A percentile compares a stretch with the other conserved stretches of the same genome.
phyloP scores from a whole-genome alignment of 2,888 invertebrate species.

The Tetheella fluctuosa region DNA sequence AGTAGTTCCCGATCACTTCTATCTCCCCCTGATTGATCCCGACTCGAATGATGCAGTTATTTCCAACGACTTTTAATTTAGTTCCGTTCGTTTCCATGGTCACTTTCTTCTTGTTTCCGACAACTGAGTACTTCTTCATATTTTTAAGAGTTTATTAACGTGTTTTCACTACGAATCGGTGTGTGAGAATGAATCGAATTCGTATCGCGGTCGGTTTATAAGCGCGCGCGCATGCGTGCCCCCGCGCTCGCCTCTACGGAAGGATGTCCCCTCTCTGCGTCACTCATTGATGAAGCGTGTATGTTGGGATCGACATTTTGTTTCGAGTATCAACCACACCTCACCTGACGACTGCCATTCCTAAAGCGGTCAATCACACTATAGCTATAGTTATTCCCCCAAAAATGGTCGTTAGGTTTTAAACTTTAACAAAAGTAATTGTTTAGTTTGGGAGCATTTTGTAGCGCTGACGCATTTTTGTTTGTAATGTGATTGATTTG shows the following conservation, averaged over 20 bases:
- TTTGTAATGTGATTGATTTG: not conserved
- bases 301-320: slow-evolving; percentile 1
- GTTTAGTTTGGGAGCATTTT: not conserved
- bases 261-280: slow-evolving; percentile 36
- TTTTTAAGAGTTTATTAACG: slow-evolving; percentile 35
- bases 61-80: slow-evolving; percentile 72
- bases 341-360: not conserved
- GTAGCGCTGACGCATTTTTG: not conserved
- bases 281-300: slow-evolving; percentile 29
- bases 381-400: slow-evolving; percentile 13
- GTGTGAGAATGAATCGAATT: slow-evolving; percentile 6
- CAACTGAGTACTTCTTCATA: slow-evolving; percentile 77
- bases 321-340: slow-evolving; percentile 9
- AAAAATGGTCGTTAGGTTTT: not conserved
- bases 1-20: slow-evolving; percentile 79
- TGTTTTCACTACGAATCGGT: slow-evolving; percentile 3
- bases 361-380: not conserved
- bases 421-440: not conserved
- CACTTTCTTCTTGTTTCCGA: slow-evolving; percentile 80
- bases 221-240: slow-evolving; percentile 23
- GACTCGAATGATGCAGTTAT: slow-evolving; percentile 70
- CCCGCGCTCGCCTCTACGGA: slow-evolving; percentile 19
- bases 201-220: slow-evolving; percentile 23
- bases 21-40: slow-evolving; percentile 69
- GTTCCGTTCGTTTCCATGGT: slow-evolving; percentile 74